These are phyloP conservation scores for Tetheella fluctuosa DNA, from an alignment of 2,888 invertebrate genomes.

Conservation along the genomic window DNA sequence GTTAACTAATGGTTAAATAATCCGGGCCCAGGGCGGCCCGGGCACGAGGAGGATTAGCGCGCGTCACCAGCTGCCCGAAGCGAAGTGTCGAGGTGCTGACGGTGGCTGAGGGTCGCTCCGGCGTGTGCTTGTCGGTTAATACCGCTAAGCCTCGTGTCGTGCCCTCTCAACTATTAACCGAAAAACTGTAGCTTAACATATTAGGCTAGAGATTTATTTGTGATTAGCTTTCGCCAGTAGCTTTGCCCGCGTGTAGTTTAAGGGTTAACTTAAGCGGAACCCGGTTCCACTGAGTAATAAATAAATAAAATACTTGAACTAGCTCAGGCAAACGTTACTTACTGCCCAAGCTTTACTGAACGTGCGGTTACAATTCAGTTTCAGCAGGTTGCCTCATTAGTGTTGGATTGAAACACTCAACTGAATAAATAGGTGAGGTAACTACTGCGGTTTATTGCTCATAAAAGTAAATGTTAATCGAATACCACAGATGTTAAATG, in stretches of 20 bases:
- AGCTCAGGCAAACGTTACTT: no score
- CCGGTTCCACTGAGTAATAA: no score
- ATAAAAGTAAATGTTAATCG: neutral
- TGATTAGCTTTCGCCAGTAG: neutral
- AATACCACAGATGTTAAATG: neutral
- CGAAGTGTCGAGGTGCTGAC: no score
- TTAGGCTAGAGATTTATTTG: neutral
- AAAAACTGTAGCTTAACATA: neutral
- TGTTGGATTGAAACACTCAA: neutral
- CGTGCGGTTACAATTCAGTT: no score
- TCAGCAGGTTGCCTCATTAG: no score
- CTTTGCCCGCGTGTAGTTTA: neutral
- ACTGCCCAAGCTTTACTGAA: no score
- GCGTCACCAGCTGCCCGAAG: neutral
- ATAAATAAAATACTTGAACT: no score
- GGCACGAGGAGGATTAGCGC: constrained; percentile 7
- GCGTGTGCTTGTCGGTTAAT: neutral
- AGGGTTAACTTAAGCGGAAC: no score
- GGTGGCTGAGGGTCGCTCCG: neutral
- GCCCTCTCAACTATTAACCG: constrained; percentile 7
- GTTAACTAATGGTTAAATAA: constrained; percentile 6
- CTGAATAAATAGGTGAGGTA: neutral
- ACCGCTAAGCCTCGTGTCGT: constrained; percentile 1
- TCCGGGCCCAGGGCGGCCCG: neutral
- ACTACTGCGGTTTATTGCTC: neutral